Evolutionary conservation across 2,797 vertebrate genomes (phyloP), one percentile per base, ranked within the genome.

Genomic region (Pteronotus mesoamericanus): DNA sequence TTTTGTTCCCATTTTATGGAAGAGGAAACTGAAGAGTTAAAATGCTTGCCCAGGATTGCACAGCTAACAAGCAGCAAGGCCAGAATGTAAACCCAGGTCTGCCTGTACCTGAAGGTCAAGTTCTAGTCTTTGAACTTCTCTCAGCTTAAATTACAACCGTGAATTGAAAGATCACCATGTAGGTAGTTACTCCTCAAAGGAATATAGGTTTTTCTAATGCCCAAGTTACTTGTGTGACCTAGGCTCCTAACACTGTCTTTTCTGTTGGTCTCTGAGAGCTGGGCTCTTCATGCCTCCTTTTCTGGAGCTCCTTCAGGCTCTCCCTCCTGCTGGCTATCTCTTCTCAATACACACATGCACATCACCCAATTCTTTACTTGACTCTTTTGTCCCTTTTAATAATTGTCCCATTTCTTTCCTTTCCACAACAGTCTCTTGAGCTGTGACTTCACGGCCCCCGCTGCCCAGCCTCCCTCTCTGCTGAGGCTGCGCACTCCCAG

Each of bases 91-190:
- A 86, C 15, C 22, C 19, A 24, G 11, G 32, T 87, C 48, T 72
- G 0, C 26, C 42, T 59, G 11, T 2, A 39, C 29, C 44, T 24
- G 18, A 37, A 74, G 44, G 64, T 82, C 68, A 68, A 32, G 21
- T 61, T 68, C n/a, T 61, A 96, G 61, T 32, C 39, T 89, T 93
- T 64, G 39, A 82, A 71, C 57, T n/a, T 69, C 26, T 84, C 94
- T 92, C 79, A 57, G 16, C 78, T 69, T 74, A n/a, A 89, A 69
- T 59, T 15, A 55, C 32, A 66, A 53, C 16, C 51, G 48, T 55
- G 46, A 46, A 34, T 6, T 44, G 26, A n/a, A 86, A 92, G 57
- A 68, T 71, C 44, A 18, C 22, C 37, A 8, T 21, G 37, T 6
- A 51, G 8, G n/a, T 29, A 77, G 46, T 21, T 75, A 55, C 44